These are phyloP conservation scores for Tolypeutes matacus DNA, from an alignment of 2,797 vertebrate species.

Conservation along the genomic window DNA sequence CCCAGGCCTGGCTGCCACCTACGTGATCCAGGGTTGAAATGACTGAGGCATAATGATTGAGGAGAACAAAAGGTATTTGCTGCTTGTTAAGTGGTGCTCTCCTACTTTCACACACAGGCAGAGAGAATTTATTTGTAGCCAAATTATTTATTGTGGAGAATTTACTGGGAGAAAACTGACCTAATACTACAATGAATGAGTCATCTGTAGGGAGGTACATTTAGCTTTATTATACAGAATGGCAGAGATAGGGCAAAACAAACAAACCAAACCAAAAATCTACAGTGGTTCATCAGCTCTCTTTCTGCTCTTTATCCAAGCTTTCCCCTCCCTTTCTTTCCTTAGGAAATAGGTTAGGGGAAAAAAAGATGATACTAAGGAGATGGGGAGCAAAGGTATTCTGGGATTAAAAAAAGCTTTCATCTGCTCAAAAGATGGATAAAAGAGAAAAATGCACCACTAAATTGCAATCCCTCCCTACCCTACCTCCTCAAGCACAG, in stretches of 20 bases:
- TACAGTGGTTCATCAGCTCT: background rate
- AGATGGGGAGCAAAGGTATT: background rate
- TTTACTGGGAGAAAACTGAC: background rate
- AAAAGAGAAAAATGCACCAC: background rate
- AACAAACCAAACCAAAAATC: background rate
- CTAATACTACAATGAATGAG: slow-evolving; percentile 5
- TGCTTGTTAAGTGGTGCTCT: too few species aligned
- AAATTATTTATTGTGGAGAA: background rate
- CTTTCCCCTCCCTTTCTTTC: background rate
- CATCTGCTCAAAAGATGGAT: background rate
- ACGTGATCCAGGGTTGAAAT: background rate
- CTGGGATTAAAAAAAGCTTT: slow-evolving; percentile 21
- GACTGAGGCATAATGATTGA: background rate
- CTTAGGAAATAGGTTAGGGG: background rate
- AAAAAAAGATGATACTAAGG: background rate
- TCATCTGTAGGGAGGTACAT: background rate
- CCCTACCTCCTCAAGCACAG: background rate
- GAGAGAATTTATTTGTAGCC: background rate
- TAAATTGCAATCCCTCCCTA: background rate
- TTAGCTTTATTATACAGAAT: background rate
- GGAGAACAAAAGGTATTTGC: too few species aligned
- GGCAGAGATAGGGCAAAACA: background rate
- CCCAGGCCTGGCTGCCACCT: background rate
- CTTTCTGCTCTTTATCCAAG: background rate
- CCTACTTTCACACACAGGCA: background rate